Conservation (phyloP, 2,888 invertebrate species). For the Sarcophaga caerulescens region DNA sequence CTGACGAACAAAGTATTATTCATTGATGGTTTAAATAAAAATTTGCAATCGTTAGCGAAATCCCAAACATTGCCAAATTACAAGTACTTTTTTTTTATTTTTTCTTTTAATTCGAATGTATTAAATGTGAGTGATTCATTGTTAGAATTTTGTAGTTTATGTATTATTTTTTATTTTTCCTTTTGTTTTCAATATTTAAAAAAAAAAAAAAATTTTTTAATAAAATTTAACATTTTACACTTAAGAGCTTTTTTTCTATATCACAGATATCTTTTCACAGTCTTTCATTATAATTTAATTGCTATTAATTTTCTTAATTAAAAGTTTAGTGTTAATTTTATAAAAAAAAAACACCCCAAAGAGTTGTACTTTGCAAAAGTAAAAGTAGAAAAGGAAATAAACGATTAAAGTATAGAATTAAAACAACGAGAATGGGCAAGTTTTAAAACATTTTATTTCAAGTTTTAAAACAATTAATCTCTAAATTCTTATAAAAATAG, state of each 20-base stretch:
- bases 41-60: conserved; percentile 16
- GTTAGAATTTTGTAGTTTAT: conserved; percentile 54
- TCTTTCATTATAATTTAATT: conserved; percentile 19
- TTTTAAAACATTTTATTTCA: conserved; percentile 67
- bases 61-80: conserved; percentile 17
- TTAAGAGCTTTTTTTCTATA: conserved; percentile 30
- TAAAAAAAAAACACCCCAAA: conserved; percentile 55
- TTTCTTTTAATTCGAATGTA: conserved; percentile 45
- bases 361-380: conserved; percentile 41
- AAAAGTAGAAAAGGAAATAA: conserved; percentile 13
- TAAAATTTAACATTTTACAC: conserved; percentile 33
- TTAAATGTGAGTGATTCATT: conserved; percentile 35
- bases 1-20: neutral
- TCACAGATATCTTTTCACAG: conserved; percentile 58
- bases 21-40: neutral
- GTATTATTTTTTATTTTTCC: conserved; percentile 56
- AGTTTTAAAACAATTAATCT: conserved; percentile 67
- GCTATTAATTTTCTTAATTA: conserved; percentile 39
- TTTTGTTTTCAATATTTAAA: conserved; percentile 51
- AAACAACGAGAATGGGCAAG: conserved; percentile 65
- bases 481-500: conserved; percentile 59
- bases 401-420: conserved; percentile 48
- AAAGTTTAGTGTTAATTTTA: conserved; percentile 39
- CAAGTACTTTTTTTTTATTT: neutral
- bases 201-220: conserved; percentile 30